Percentiles rank a stretch among this genome's conserved stretches.
Evolutionary conservation across 1,140 invertebrate genomes (phyloP).

Genomic region (Pogonus chalceus): DNA sequence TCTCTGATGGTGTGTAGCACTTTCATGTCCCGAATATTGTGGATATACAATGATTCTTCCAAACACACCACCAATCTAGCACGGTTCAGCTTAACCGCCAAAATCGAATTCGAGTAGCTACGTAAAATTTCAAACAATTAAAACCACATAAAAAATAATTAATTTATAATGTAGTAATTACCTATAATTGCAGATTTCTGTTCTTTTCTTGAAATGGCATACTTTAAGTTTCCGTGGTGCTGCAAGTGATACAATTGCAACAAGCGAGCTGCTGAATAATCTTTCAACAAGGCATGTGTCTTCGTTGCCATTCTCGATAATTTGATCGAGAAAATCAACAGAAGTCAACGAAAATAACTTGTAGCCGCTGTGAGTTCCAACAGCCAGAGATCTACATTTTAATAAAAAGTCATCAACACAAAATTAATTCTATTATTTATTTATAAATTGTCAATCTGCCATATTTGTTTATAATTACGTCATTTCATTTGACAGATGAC

Average conservation of each 20-base stretch:
- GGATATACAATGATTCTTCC: conserved; percentile 95
- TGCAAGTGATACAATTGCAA: conserved; percentile 86
- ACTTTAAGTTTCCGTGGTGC: conserved; percentile 90
- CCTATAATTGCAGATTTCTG: conserved; percentile 96
- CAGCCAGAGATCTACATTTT: conserved; percentile 86
- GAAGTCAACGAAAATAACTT: conserved; percentile 76
- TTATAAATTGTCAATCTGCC: conserved; percentile 12
- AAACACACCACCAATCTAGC: conserved; percentile 92
- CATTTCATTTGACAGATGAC: conserved; percentile 4
- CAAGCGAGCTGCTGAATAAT: conserved; percentile 92
- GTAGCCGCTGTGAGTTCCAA: conserved; percentile 82
- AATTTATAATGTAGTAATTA: no score
- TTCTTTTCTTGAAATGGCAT: conserved; percentile 96
- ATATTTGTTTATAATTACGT: conserved; percentile 11
- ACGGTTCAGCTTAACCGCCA: conserved; percentile 93
- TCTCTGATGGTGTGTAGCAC: conserved; percentile 96
- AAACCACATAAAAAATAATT: no score
- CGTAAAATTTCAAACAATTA: no score
- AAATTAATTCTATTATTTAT: background rate
- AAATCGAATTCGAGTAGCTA: conserved; percentile 94
- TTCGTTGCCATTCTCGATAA: conserved; percentile 72
- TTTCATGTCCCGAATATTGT: conserved; percentile 99
- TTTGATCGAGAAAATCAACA: conserved; percentile 77
- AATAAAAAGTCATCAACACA: conserved; percentile 23
- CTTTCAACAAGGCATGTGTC: conserved; percentile 92